Evolutionary conservation across 2,113 vertebrate genomes (phyloP).

Genomic region (Pomatostomus ruficeps): DNA sequence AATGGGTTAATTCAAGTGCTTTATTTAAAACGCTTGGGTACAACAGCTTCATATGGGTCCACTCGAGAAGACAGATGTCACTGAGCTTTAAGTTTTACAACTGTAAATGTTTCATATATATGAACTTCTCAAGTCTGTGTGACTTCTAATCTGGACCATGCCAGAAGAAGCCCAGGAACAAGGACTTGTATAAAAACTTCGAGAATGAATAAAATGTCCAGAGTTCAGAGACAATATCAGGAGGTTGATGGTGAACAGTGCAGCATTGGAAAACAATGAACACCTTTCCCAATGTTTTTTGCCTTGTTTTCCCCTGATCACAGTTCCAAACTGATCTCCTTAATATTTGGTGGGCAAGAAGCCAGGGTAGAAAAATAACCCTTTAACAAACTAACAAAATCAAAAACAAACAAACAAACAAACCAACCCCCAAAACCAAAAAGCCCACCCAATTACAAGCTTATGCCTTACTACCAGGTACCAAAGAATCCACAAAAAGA

Average conservation of each 20-base stretch:
- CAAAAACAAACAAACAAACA: background rate
- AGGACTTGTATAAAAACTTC: background rate
- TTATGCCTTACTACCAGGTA: background rate
- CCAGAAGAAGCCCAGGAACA: background rate
- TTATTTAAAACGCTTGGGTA: background rate
- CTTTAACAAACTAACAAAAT: background rate
- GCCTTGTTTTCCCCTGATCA: accelerated
- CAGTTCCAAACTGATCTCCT: background rate
- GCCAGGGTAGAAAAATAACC: background rate
- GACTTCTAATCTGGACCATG: background rate
- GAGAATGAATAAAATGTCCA: background rate
- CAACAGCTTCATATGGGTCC: background rate
- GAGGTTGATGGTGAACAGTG: background rate
- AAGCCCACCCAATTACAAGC: background rate
- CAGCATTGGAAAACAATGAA: background rate
- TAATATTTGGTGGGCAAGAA: background rate
- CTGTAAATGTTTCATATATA: background rate
- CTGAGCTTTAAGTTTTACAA: background rate
- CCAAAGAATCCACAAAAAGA: background rate
- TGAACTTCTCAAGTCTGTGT: background rate
- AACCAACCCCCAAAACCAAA: background rate
- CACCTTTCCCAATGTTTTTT: background rate
- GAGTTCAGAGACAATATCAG: background rate
- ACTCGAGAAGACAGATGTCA: background rate
- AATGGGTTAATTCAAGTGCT: background rate